Conservation (phyloP, 1,140 invertebrate species). For the Phortica variegata region DNA sequence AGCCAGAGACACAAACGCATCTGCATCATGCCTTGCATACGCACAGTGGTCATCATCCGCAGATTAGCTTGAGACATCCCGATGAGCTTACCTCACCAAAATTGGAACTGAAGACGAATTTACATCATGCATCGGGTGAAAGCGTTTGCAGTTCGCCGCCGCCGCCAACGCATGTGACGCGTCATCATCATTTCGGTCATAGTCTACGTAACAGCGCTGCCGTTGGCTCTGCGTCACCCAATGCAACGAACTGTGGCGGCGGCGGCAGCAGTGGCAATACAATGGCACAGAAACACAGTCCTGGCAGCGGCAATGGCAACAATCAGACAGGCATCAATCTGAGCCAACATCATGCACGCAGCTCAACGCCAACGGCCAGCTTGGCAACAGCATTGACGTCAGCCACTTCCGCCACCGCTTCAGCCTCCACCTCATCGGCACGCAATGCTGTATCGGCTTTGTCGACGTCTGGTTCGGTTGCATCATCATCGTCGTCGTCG, state of each 20-base stretch:
- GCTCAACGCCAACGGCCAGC: constrained; percentile 6
- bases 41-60: constrained; percentile 29
- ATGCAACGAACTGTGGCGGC: constrained; percentile 9
- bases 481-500: constrained; percentile 20
- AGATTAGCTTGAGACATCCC: constrained; percentile 42
- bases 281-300: too few relatives aligned
- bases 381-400: constrained; percentile 33
- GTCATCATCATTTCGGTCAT: constrained; percentile 33
- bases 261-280: constrained; percentile 14
- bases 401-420: constrained; percentile 8
- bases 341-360: constrained; percentile 8
- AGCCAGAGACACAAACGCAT: constrained; percentile 46
- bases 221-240: constrained; percentile 5
- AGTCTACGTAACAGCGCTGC: constrained; percentile 21
- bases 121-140: too few relatives aligned
- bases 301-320: too few relatives aligned
- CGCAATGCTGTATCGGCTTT: background rate
- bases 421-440: background rate
- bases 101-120: constrained; percentile 38
- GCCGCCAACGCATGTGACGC: constrained; percentile 27
- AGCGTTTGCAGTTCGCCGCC: constrained; percentile 31
- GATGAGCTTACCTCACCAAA: constrained; percentile 46
- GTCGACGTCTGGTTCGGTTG: constrained; percentile 2
- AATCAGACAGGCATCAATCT: constrained; percentile 1
- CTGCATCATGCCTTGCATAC: constrained; percentile 39